Conservation (phyloP, 2,113 vertebrate genomes). For the Corythornis cristatus region DNA sequence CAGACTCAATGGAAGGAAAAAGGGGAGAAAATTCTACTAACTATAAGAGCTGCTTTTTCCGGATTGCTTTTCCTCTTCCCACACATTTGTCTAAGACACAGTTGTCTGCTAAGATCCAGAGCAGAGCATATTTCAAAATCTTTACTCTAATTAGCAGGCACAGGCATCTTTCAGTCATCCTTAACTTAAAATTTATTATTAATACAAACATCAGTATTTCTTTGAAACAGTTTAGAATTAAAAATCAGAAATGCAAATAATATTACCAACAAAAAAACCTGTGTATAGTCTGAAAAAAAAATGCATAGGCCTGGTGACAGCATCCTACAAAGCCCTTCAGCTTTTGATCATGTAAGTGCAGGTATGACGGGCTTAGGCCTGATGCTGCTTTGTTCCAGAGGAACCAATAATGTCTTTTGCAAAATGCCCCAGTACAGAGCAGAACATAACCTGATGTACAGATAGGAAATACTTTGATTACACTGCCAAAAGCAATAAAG, state of each 20-base stretch:
- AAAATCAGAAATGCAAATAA: background rate
- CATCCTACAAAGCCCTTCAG: background rate
- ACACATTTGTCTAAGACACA: conserved; percentile 74
- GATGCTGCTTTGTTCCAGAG: background rate
- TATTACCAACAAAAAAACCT: background rate
- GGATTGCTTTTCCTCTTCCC: conserved; percentile 73
- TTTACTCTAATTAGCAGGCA: conserved; percentile 70
- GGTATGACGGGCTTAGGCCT: background rate
- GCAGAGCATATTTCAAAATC: conserved; percentile 69
- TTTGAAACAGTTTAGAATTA: background rate
- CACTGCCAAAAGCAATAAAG: conserved; percentile 31
- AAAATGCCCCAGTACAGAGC: background rate
- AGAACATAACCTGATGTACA: background rate
- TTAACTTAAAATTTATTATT: background rate
- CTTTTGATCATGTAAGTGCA: background rate
- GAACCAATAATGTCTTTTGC: background rate
- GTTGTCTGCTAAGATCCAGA: conserved; percentile 73
- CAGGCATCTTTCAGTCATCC: conserved; percentile 62
- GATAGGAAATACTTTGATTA: background rate
- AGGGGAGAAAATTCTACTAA: conserved; percentile 74
- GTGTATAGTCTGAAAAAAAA: background rate
- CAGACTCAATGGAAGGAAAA: conserved; percentile 72
- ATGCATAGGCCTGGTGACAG: background rate
- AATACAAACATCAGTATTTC: background rate
- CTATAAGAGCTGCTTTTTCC: conserved; percentile 71